phyloP scores from a whole-genome alignment of 2,797 vertebrate species.

The Champsocephalus esox region DNA sequence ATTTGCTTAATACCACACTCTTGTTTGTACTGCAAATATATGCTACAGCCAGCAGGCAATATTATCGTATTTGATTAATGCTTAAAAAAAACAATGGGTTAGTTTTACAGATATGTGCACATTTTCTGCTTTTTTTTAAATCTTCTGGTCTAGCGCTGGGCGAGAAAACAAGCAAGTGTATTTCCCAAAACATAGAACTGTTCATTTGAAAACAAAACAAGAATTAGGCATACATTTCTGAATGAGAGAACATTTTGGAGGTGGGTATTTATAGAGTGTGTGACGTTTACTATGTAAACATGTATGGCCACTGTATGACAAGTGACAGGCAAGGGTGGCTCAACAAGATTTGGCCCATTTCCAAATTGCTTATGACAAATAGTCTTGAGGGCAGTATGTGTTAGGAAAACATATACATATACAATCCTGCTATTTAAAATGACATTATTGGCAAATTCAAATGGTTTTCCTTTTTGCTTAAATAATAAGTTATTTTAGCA shows the following conservation, averaged over 20 bases:
- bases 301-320: conserved; percentile 27
- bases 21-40: background rate
- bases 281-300: conserved; percentile 27
- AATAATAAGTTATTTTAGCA: no score
- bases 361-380: conserved; percentile 32
- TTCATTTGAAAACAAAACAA: background rate
- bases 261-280: background rate
- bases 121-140: background rate
- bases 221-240: background rate
- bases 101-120: background rate
- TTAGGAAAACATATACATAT: conserved; percentile 3
- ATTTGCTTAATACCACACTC: background rate
- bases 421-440: background rate
- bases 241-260: background rate
- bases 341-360: conserved; percentile 13
- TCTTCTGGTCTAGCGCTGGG: background rate
- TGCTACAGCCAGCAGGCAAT: background rate
- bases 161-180: background rate
- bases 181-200: background rate
- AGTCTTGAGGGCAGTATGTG: background rate
- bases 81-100: background rate
- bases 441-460: conserved; percentile 3
- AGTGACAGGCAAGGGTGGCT: conserved; percentile 24
- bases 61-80: background rate
- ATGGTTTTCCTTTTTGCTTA: background rate